phyloP scores from a whole-genome alignment of 2,113 vertebrate species.

The Albula glossodonta region DNA sequence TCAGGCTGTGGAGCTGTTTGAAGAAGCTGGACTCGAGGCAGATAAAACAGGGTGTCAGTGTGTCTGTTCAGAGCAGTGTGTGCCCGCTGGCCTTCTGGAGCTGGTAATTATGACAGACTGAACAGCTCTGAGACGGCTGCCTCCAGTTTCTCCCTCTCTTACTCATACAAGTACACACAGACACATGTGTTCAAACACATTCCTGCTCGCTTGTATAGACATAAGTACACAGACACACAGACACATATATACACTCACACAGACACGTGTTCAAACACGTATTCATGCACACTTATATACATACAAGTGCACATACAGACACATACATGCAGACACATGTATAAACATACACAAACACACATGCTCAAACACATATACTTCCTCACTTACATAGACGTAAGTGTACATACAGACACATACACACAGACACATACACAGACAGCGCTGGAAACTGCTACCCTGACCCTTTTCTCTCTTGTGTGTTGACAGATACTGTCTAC shows the following conservation, averaged over 20 bases:
- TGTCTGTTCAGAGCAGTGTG: slow-evolving; percentile 34
- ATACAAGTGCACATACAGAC: slow-evolving; percentile 57
- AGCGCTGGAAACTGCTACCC: neutral
- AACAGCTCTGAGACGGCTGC: slow-evolving; percentile 11
- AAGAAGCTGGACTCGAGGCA: slow-evolving; percentile 32
- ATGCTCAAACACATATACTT: slow-evolving; percentile 8
- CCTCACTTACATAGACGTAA: slow-evolving; percentile 11
- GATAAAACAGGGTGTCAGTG: slow-evolving; percentile 27
- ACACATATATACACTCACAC: neutral
- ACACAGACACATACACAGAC: neutral
- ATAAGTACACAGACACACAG: slow-evolving; percentile 25
- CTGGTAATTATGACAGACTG: slow-evolving; percentile 37
- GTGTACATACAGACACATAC: slow-evolving; percentile 21
- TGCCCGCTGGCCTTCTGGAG: slow-evolving; percentile 39
- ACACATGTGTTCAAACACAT: neutral
- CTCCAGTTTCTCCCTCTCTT: neutral
- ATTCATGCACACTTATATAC: slow-evolving; percentile 51
- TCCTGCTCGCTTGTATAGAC: slow-evolving; percentile 28
- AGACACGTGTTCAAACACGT: slow-evolving; percentile 32
- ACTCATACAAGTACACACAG: neutral
- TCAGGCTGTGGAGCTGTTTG: slow-evolving; percentile 43
- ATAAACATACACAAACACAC: slow-evolving; percentile 44
- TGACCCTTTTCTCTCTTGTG: slow-evolving; percentile 25
- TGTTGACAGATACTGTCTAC: neutral
- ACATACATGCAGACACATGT: slow-evolving; percentile 44